Evolutionary conservation across 2,113 vertebrate species (phyloP).

Genomic region (Prochilodus magdalenae): DNA sequence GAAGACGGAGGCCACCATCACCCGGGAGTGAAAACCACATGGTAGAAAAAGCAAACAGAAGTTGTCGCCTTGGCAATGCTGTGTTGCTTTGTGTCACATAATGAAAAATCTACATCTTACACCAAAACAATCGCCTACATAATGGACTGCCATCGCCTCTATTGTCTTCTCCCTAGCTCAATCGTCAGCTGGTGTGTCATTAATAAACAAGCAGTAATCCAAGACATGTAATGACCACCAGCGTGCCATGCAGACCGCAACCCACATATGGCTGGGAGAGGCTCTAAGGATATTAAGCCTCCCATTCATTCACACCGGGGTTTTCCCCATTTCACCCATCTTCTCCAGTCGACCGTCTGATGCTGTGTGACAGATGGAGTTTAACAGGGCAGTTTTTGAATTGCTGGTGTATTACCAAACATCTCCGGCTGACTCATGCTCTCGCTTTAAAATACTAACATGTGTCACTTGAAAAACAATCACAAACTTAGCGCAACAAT

Average conservation of each 20-base stretch:
- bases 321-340: neutral
- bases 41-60: conserved; percentile 39
- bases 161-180: neutral
- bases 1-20: neutral
- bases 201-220: conserved; percentile 54
- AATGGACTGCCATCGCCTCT: neutral
- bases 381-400: neutral
- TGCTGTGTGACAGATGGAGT: conserved; percentile 24
- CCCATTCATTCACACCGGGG: conserved; percentile 32
- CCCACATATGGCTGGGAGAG: conserved; percentile 19
- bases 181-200: conserved; percentile 50
- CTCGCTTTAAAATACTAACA: neutral
- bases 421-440: neutral
- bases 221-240: conserved; percentile 37
- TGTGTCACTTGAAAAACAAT: neutral
- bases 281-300: conserved; percentile 3
- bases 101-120: conserved; percentile 9
- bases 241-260: conserved; percentile 21
- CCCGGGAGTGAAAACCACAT: neutral
- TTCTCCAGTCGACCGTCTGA: neutral
- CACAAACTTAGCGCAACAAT: too few relatives aligned
- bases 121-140: neutral
- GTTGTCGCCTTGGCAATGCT: conserved; percentile 25
- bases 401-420: neutral
- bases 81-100: conserved; percentile 7